Evolutionary conservation across 2,797 vertebrate species (phyloP), one percentile per base, ranked within the genome.

Genomic region (Artibeus jamaicensis): DNA sequence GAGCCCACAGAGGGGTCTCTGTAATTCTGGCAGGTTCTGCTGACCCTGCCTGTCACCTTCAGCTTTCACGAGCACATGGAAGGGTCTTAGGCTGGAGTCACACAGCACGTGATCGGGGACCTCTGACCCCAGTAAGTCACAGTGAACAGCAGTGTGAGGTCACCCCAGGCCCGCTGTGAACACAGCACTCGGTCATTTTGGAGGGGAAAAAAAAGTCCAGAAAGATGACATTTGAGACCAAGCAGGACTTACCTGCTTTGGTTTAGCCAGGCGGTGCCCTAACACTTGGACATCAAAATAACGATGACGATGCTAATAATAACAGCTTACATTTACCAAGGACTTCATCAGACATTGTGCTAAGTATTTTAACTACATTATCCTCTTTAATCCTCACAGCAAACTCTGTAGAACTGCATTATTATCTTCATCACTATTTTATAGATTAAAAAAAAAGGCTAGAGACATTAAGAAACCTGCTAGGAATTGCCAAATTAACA

Each of bases 31-130:
- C 65, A 79, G 95, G 46, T 94, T 81, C 44, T 8, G 59, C 89
- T 44, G 96, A 96, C 74, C 89, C 86, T 6, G 7, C 96, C 89
- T 96, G 74, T 83, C 96, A 84, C 95, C 93, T 94, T 44, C 73
- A 37, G 10, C 1, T 95, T 96, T 97, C 77, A 29, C 6, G 76
- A 76, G 82, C 68, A 48, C 26, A 59, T 50, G 42, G 79, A 96
- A 96, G 59, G 86, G 3, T 42, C 94, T 81, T 14, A 46, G 93
- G 78, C 59, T 26, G 74, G 96, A 96, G 85, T 91, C 97, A 86
- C 96, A 84, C 50, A 78, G 29, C 89, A 91, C 93, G 42, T 67
- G 82, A 85, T 2, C 0, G 24, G 29, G 92, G 88, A 87, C 95
- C 91, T 96, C 74, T 96, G 97, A 94, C 89, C 97, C 67, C 86